Conservation (phyloP, 2,797 vertebrate genomes). For the Cryptoprocta ferox region DNA sequence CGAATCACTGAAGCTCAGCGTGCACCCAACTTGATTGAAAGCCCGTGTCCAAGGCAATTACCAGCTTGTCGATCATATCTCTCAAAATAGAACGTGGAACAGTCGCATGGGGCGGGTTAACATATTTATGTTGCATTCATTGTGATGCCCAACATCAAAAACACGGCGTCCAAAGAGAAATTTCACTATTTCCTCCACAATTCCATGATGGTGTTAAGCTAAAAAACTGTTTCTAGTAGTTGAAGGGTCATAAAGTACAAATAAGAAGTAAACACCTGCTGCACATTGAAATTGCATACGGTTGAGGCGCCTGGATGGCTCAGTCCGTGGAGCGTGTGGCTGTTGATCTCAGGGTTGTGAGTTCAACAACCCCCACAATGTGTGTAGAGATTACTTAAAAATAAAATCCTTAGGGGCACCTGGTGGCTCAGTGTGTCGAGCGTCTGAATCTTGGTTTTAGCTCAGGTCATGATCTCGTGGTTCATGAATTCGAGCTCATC, state of each 20-base stretch:
- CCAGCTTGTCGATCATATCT: background rate
- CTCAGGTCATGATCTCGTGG: too few relatives aligned
- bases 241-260: background rate
- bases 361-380: fast-evolving
- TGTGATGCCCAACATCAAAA: background rate
- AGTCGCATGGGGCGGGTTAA: background rate
- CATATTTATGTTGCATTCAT: background rate
- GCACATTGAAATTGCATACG: background rate
- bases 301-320: fast-evolving
- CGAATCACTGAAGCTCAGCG: background rate
- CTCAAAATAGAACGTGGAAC: background rate
- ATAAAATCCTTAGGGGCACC: background rate
- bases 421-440: too few relatives aligned
- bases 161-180: background rate
- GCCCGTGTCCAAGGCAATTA: conserved; percentile 23
- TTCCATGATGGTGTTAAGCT: background rate
- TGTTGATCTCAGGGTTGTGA: background rate
- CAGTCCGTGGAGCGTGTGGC: background rate
- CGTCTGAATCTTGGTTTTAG: too few relatives aligned
- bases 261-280: background rate
- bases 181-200: background rate
- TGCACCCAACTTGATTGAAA: conserved; percentile 51
- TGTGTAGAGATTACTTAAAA: background rate
- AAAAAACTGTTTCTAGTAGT: background rate
- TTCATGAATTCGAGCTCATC: too few relatives aligned